Evolutionary conservation across 2,888 invertebrate species (phyloP), one percentile per base, ranked within the genome.

Genomic region (Stenurella melanura): DNA sequence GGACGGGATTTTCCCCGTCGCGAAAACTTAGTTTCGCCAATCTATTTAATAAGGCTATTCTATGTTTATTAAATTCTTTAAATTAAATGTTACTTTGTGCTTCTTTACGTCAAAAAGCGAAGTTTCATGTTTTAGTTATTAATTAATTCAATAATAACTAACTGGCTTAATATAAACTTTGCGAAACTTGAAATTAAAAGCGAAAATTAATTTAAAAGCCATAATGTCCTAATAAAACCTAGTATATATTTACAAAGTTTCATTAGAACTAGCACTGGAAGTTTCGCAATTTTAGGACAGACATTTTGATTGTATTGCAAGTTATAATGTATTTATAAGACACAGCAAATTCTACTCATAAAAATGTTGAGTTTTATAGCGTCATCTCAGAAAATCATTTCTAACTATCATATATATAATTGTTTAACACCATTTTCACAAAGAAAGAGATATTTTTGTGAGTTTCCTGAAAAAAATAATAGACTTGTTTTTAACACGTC

Each of bases 71-170:
- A 17, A 26, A 18, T 26, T 60, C 26, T 26, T 60, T 30, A 30
- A 21, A n/a, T 61, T 30, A 30, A 30, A 17, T 30, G 21, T 61
- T 61, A 61, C n/a, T 50, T 61, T 61, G 10, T 61, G 30, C 61
- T 12, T 30, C 30, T n/a, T 15, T 21, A 15, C 3, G 0, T 15
- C 9, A 15, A 30, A 30, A 61, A 15, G 30, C 61, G n/a, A 34
- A 61, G 21, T 61, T 61, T 30, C 61, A n/a, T 30, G 34, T 34
- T 61, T 61, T n/a, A 61, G 34, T 34, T 61, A 21, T 17, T 61
- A 26, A 61, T 61, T 61, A 61, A 61, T 61, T 61, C n/a, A 61
- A 61, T 30, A 61, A 30, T 30, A 61, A 34, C 61, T n/a, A 30
- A 30, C 61, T 10, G 11, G n/a, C 11, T n/a, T n/a, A 5, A n/a